Evolutionary conservation across 2,797 vertebrate species (phyloP), one percentile per base, ranked within the genome.

Genomic region (Ctenochaetus hawaiiensis): DNA sequence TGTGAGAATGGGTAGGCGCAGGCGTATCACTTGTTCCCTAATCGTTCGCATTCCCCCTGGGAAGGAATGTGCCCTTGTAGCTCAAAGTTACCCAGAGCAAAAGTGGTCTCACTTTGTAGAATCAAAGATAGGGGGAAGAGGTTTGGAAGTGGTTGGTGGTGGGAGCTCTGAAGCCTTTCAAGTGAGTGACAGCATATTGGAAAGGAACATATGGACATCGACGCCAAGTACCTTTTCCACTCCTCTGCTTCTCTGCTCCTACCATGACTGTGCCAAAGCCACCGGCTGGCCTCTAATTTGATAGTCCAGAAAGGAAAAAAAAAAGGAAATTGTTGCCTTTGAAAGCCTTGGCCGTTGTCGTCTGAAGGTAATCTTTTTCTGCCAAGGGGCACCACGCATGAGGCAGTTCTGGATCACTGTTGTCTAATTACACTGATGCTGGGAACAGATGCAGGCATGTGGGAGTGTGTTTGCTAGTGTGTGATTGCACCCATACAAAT

Each of bases 281-380:
- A 75, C 87, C 80, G 69, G 86, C 88, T 91, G 88, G 87, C 64
- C 67, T 53, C 54, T 91, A 80, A 89, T 92, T 92, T 83, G 74
- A 87, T 81, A 81, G 48, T 77, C 72, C 82, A 81, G 82, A 80
- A 72, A 74, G 67, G 43, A 83, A 81, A 86, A 81, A 77, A 72
- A 85, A 83, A 71, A 67, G 20, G 44, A 75, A 79, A 87, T 69
- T 56, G 85, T 81, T 77, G 86, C 73, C 74, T 89, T 91, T 87
- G 72, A 80, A 83, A 75, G 20, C 76, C 72, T 64, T 75, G 2
- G 65, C 51, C 49, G 20, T 69, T 54, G 45, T 23, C 26, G 5
- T 69, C 37, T 72, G 72, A 82, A 77, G 87, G 80, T 84, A 80
- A 89, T 90, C 80, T 77, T 81, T 80, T 67, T 63, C 80, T 49